These are phyloP conservation scores for Cydia strobilella DNA, from an alignment of 1,140 invertebrate genomes.

Conservation along the genomic window DNA sequence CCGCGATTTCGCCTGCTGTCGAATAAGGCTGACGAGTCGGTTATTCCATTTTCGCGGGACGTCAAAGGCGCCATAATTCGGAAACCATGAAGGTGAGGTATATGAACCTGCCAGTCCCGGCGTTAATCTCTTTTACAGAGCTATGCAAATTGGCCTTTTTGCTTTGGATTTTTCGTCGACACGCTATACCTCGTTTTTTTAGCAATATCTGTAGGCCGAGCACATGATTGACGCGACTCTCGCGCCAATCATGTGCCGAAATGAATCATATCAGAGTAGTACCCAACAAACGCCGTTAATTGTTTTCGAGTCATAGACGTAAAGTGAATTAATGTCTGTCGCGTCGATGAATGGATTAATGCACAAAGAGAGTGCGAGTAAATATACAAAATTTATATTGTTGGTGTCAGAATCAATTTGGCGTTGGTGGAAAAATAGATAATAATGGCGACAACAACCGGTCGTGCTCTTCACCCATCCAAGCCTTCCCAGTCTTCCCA, in stretches of 20 bases:
- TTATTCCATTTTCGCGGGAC: constrained; percentile 11
- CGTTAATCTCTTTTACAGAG: constrained; percentile 14
- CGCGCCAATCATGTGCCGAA: too few species aligned
- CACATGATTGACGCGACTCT: too few species aligned
- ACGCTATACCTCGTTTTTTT: too few species aligned
- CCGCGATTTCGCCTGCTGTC: not conserved
- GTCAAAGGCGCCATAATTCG: constrained; percentile 1
- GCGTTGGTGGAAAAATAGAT: too few species aligned
- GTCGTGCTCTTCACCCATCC: too few species aligned
- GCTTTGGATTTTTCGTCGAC: not conserved
- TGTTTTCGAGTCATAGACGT: not conserved
- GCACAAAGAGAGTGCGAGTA: not conserved
- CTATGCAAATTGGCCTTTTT: not conserved
- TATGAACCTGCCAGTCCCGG: not conserved
- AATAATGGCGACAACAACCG: too few species aligned
- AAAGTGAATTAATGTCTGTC: not conserved
- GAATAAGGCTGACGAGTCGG: constrained; percentile 7
- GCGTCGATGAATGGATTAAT: not conserved
- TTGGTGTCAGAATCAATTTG: not conserved
- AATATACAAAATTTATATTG: not conserved
- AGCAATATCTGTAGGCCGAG: too few species aligned
- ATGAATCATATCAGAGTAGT: not conserved
- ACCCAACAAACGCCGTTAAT: not conserved
- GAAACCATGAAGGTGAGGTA: not conserved
- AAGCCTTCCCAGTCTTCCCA: too few species aligned